Evolutionary conservation across 2,113 vertebrate species (phyloP), one percentile per base, ranked within the genome.

Genomic region (Synodontis membranacea): DNA sequence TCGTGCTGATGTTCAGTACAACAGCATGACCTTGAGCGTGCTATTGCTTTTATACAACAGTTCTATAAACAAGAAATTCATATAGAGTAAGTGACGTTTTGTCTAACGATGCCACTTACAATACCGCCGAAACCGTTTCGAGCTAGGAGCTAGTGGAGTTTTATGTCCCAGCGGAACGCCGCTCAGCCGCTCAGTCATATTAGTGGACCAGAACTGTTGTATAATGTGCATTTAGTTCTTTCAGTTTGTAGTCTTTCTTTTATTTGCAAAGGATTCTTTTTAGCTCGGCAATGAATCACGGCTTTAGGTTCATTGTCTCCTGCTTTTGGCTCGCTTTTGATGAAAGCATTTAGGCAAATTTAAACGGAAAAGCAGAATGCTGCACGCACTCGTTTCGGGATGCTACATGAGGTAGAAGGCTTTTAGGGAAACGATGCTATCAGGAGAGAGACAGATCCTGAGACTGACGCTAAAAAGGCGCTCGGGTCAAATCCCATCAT

Each of bases 211-310:
- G n/a, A n/a, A n/a, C n/a, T n/a, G n/a, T n/a, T n/a, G n/a, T n/a
- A 58, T 87, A 42, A 37, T 60, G 64, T 82, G 81, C 31, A 44
- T 82, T 76, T 84, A 6, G n/a, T 23, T 3, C 1, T n/a, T 19
- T 82, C 62, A 70, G 19, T 48, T 66, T 44, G 31, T 34, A 2
- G 23, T 87, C 25, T 37, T 72, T 46, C 42, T 76, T 46, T 23
- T 42, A 37, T 42, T 42, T 83, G 17, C 64, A 56, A 56, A 14
- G 3, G 62, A 23, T 83, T 46, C 39, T 37, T 83, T 48, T 80
- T 60, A 52, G 28, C 75, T 75, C n/a, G n/a, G 62, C 66, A 14
- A 28, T 80, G 58, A 72, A 68, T 84, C 15, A 80, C 25, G 14
- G 79, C 44, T 68, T 19, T 17, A 6, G 82, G 31, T 83, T 83